Evolutionary conservation across 2,113 vertebrate species (phyloP), one percentile per base, ranked within the genome.

Genomic region (Cardinalis cardinalis): DNA sequence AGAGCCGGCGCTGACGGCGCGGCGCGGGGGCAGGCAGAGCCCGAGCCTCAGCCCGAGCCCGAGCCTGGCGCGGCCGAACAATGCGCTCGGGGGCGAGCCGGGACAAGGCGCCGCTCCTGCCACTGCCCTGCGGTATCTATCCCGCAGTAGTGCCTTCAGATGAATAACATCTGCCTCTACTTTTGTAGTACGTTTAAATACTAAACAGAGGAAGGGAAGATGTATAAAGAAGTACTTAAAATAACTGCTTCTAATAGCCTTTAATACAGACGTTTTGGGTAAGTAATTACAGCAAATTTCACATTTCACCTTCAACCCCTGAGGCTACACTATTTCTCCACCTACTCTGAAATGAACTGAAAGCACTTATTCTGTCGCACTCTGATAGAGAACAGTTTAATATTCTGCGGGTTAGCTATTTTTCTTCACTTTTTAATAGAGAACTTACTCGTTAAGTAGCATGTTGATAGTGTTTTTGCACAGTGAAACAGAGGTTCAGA

Each of bases 181-280:
- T 97, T 97, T 97, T 96, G 95, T 91, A 94, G 96, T 80, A 89
- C 86, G 95, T 97, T 97, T 97, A 98, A 98, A 98, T 97, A 97
- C 98, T 97, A 98, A 98, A 98, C 97, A 98, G 95, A 97, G 96
- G 97, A 97, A 96, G 96, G 95, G 95, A 97, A 93, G 96, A 97
- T 96, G 95, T 97, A 97, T 97, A 97, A 96, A 95, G 97, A 97
- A 98, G 97, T 98, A 97, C 97, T 98, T 98, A 98, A 98, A 98
- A 98, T 98, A 98, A 98, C 98, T 98, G 98, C 97, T 97, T 98
- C 98, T 98, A 98, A 98, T 99, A 98, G 98, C 98, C 98, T 97
- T 98, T 98, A 98, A 98, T 98, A 98, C 98, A 97, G 98, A 98
- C 97, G 97, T 98, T 98, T 99, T 97, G 98, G 97, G 97, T 97